Evolutionary conservation across 2,888 invertebrate genomes (phyloP).

Genomic region (Limnephilus marmoratus): DNA sequence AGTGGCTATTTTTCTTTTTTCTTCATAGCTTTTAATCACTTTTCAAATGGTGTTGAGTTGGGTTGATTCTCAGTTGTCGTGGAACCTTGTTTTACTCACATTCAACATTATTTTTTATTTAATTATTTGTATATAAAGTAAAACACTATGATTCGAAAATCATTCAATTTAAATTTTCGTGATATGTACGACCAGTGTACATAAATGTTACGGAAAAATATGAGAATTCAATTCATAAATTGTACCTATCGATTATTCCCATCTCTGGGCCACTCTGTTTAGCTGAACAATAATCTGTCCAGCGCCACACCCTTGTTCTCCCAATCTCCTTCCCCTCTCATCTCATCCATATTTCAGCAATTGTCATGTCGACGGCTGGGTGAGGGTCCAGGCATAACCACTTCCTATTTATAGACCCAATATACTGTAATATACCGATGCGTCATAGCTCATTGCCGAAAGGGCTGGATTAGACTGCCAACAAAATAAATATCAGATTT

Average conservation of each 20-base stretch:
- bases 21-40: too few relatives aligned
- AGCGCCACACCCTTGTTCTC: constrained; percentile 2
- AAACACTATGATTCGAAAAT: too few relatives aligned
- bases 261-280: background rate
- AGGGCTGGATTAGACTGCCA: background rate
- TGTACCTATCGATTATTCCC: background rate
- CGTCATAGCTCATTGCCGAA: constrained; percentile 33
- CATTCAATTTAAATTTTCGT: too few relatives aligned
- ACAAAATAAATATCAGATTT: background rate
- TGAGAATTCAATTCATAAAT: background rate
- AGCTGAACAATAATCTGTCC: background rate
- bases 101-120: too few relatives aligned
- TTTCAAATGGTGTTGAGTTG: too few relatives aligned
- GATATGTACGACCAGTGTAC: too few relatives aligned
- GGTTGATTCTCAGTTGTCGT: too few relatives aligned
- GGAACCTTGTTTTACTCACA: too few relatives aligned
- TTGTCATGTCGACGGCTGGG: background rate
- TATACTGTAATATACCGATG: constrained; percentile 23
- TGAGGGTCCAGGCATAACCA: constrained; percentile 21
- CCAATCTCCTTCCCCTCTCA: background rate
- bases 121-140: too few relatives aligned
- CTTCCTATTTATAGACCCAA: constrained; percentile 36
- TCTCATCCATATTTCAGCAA: constrained; percentile 16
- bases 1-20: too few relatives aligned
- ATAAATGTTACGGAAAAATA: background rate